Conservation (phyloP, 2,113 vertebrate genomes). For the Carassius auratus region DNA sequence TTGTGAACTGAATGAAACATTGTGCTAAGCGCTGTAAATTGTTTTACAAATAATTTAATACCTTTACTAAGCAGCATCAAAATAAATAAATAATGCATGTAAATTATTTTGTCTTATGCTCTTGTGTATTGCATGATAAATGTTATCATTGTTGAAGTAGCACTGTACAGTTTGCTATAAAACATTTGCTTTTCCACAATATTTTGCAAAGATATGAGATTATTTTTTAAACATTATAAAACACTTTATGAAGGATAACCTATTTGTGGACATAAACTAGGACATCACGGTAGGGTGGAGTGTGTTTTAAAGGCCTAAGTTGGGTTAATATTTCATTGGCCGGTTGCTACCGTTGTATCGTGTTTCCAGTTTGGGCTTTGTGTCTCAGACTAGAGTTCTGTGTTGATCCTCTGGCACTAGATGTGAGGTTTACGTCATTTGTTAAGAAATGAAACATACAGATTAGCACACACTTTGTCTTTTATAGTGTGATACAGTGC, state of each 20-base stretch:
- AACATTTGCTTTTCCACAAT: not conserved
- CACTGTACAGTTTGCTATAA: not conserved
- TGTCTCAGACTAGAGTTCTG: constrained; percentile 6
- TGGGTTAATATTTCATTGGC: constrained; percentile 59
- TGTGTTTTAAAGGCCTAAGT: constrained; percentile 14
- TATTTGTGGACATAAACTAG: not conserved
- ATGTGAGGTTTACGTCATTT: not conserved
- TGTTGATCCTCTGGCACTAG: constrained; percentile 7
- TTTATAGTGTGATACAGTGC: not conserved
- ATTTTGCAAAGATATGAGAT: not conserved
- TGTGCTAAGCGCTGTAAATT: not conserved
- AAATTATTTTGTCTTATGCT: not conserved
- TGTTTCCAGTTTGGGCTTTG: constrained; percentile 40
- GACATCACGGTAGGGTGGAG: not conserved
- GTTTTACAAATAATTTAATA: not conserved
- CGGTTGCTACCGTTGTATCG: constrained; percentile 44
- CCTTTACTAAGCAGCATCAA: not conserved
- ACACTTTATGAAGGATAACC: not conserved
- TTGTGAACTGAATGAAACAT: not conserved
- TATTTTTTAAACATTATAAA: not conserved
- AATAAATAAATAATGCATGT: not conserved
- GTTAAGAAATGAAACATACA: not conserved
- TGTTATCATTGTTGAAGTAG: not conserved
- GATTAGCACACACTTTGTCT: not conserved
- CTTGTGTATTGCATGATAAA: not conserved